Base-by-base conservation (phyloP, 2,888 invertebrate genomes). In the Eremobia ochroleuca region DNA sequence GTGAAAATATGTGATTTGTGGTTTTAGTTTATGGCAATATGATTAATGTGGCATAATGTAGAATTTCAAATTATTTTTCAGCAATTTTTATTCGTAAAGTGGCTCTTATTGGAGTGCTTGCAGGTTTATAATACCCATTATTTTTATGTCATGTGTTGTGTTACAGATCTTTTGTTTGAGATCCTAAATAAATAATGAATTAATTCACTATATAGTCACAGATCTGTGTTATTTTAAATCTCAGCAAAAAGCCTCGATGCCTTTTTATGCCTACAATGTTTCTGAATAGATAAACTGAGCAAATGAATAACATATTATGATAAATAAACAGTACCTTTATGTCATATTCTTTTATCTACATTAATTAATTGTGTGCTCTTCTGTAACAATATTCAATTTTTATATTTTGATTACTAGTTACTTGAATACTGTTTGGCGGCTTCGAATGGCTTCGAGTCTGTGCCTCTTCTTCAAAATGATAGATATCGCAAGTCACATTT, bases 1-100 rank as follows among this genome's bases (percentile, higher is more conserved):
- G 28, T 71, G n/a, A 68, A 68, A 81, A 74, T 81, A 49, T 75
- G 34, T 61, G 59, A 74, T 85, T 80, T 71, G 61, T 73, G 59
- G 43, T 58, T 73, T 40, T 62, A n/a, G 34, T 71, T 69, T 85
- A 62, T 31, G 25, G 25, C 25, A 66, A n/a, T 37, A 62, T 62
- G 43, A 80, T 73, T 59, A 65, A 74, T 68, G 81, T 40, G n/a
- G 72, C 4, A 46, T 46, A 31, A 77, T 46, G 34, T 55, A 28
- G 59, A 52, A 76, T 52, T 49, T 37, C 0, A 37, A 37, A 34
- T 28, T 4, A 25, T 21, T 46, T 43, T 25, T 9, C 28, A 13
- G 31, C 21, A 43, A 43, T 46, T 67, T 52, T 67, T 31, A 15
- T 2, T 25, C 25, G 46, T 49, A 34, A 25, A 18, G n/a, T 34